These are phyloP conservation scores for Tachina grossa DNA, from an alignment of 2,888 invertebrate species.

Conservation along the genomic window DNA sequence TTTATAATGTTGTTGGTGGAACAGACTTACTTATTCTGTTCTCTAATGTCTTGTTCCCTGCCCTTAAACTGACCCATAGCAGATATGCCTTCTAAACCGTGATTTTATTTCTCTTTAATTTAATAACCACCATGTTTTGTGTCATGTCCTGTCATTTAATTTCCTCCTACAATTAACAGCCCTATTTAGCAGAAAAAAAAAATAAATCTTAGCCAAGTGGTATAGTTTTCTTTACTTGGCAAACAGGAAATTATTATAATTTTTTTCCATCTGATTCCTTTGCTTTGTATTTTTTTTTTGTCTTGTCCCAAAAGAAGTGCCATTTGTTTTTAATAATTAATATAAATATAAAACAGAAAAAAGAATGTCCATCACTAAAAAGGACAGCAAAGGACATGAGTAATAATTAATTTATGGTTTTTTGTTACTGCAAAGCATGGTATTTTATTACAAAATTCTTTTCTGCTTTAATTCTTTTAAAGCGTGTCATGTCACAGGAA, in stretches of 20 bases:
- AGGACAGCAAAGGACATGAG: slow-evolving; percentile 50
- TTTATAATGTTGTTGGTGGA: neutral
- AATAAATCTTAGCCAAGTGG: neutral
- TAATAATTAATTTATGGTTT: slow-evolving; percentile 58
- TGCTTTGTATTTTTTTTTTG: neutral
- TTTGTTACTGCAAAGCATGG: neutral
- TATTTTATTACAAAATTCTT: neutral
- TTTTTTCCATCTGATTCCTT: neutral
- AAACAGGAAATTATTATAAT: slow-evolving; percentile 67
- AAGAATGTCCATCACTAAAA: slow-evolving; percentile 11
- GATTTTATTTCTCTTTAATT: slow-evolving; percentile 33
- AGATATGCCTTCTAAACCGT: neutral
- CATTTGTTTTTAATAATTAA: slow-evolving; percentile 61
- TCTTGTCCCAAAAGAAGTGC: slow-evolving; percentile 18
- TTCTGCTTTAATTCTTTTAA: slow-evolving; percentile 1
- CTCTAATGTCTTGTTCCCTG: neutral
- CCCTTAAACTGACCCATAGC: slow-evolving; percentile 30
- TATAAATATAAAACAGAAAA: slow-evolving; percentile 23
- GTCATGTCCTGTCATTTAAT: slow-evolving; percentile 62
- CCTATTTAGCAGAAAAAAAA: slow-evolving; percentile 34
- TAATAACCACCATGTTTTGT: slow-evolving; percentile 58
- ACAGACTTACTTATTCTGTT: slow-evolving; percentile 22
- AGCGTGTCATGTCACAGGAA: slow-evolving; percentile 14
- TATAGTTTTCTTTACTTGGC: slow-evolving; percentile 25
- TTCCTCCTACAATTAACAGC: slow-evolving; percentile 67